Base-by-base conservation (phyloP, 2,797 vertebrate species). In the Xerus rutilus region DNA sequence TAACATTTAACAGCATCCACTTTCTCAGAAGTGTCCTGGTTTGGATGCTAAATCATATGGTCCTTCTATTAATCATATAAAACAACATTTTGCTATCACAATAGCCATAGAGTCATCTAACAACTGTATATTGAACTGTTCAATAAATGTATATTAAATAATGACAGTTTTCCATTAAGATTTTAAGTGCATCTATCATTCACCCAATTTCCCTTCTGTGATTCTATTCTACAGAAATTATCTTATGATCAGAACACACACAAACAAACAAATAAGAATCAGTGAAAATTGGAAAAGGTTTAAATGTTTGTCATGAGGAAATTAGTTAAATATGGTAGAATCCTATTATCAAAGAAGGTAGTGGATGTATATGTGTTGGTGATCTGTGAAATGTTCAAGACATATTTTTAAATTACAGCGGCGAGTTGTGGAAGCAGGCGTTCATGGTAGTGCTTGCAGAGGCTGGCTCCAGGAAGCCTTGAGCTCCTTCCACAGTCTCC, bases 181-280 rank as follows among this genome's bases (percentile, higher is more conserved):
- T 67, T 94, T 89, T 77, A 96, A 95, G 30, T 65, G 14, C 1
- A 73, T 23, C 20, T 84, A 65, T 72, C 21, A 47, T 94, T 85
- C 23, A 69, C n/a, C 54, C 76, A 78, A 83, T 28, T 77, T 82
- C 43, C 35, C 57, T 89, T 81, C 59, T 86, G 17, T 49, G 32
- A 89, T 49, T 89, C 54, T 94, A 39, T 70, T 72, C 88, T 88
- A 64, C 35, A 95, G 57, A 95, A 90, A 82, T 76, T 88, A 77
- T 96, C 11, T 70, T 77, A 57, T 78, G n/a, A 94, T 62, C 49
- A 64, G 52, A 88, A 89, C n/a, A 81, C 21, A 89, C 8, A 92
- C 9, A 49, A n/a, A 72, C 39, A 67, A 7, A 69, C 52, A 92
- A 17, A 87, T 9, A 45, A 11, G 6, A 84, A 94, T 43, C 57